A percentile compares a stretch with the other conserved stretches of the same genome.
These are phyloP conservation scores for Lasiommata megera DNA, from an alignment of 2,888 invertebrate genomes.

Conservation along the genomic window DNA sequence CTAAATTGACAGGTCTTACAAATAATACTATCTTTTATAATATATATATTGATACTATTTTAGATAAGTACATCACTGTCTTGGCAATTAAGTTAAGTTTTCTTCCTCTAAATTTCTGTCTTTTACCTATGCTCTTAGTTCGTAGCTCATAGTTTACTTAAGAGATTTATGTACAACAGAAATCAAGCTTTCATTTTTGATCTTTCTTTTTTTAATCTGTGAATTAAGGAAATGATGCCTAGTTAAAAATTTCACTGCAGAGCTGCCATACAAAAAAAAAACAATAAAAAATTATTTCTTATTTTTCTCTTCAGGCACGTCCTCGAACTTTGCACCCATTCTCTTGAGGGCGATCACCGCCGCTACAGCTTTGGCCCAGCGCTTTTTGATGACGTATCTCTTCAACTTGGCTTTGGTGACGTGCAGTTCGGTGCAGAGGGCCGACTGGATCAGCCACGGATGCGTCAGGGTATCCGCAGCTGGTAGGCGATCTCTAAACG, in stretches of 20 bases:
- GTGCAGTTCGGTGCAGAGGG: conserved; percentile 84
- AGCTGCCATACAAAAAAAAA: background rate
- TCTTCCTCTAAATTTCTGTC: no score
- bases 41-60: no score
- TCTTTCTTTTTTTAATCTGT: no score
- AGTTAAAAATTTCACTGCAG: no score
- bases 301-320: conserved; percentile 36
- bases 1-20: no score
- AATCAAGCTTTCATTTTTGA: no score
- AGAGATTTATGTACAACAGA: no score
- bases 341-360: conserved; percentile 92
- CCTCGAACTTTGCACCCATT: conserved; percentile 91
- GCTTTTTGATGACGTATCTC: conserved; percentile 92
- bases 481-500: conserved; percentile 86
- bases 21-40: no score
- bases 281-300: conserved; percentile 16
- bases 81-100: no score
- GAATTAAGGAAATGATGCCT: background rate
- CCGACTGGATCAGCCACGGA: conserved; percentile 87
- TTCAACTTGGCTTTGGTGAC: conserved; percentile 91
- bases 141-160: no score
- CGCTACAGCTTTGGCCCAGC: conserved; percentile 95
- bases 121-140: no score
- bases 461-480: conserved; percentile 88
- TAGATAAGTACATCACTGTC: no score